Conservation (phyloP, 2,888 invertebrate genomes). For the Eupeodes latifasciatus region DNA sequence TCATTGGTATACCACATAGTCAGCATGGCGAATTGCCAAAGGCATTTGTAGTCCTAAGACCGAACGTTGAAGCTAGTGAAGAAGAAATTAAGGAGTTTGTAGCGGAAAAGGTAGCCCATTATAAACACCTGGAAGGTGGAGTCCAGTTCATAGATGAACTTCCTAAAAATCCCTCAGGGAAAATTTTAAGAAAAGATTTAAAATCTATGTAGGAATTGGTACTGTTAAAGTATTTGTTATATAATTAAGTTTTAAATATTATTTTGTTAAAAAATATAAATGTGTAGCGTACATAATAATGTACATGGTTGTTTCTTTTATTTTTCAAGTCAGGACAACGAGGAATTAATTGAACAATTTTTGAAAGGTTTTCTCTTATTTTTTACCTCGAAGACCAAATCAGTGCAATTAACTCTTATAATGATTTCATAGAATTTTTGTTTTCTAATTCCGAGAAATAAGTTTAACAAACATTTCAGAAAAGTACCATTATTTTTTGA, state of each 20-base stretch:
- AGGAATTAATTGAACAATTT: too few species aligned
- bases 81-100: constrained; percentile 87
- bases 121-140: constrained; percentile 90
- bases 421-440: too few species aligned
- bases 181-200: constrained; percentile 88
- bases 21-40: constrained; percentile 90
- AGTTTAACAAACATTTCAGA: too few species aligned
- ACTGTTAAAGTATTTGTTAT: constrained; percentile 77
- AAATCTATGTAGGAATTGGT: constrained; percentile 83
- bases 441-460: too few species aligned
- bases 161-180: constrained; percentile 91
- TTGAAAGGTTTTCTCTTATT: too few species aligned
- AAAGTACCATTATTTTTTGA: too few species aligned
- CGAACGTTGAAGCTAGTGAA: constrained; percentile 83
- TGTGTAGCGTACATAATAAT: background rate
- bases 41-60: constrained; percentile 88
- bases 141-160: constrained; percentile 88
- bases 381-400: too few species aligned
- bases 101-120: constrained; percentile 88
- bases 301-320: background rate
- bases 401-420: too few species aligned
- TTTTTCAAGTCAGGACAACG: background rate
- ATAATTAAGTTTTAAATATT: background rate
- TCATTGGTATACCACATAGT: constrained; percentile 90
- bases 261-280: constrained; percentile 10